Evolutionary conservation across 2,888 invertebrate species (phyloP), one percentile per base, ranked within the genome.

Genomic region (Athalia cordata): DNA sequence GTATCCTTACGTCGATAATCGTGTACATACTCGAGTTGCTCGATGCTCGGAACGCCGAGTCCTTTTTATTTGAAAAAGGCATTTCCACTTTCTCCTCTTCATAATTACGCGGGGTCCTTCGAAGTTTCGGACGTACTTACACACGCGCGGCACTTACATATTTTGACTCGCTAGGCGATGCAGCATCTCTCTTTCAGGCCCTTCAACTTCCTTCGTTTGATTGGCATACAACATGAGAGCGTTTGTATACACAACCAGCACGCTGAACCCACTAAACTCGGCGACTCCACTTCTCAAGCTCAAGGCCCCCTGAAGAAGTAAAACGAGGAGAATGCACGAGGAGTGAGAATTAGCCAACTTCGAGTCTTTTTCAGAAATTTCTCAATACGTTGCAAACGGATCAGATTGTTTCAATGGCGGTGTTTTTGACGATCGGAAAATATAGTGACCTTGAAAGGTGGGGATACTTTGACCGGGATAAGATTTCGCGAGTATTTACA

Each of bases 171-270:
- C 72, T 57, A 43, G 47, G 47, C 47, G 29, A 59, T 47, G 52
- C 57, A 15, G 13, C 57, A 72, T 75, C 75, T 50, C 50, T 81
- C 80, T 80, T 81, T 79, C 82, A 82, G 81, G 84, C 82, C 81
- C 82, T 81, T 81, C 79, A 79, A 81, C 81, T 74, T 52, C 77
- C 79, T 81, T 80, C 80, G 79, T 83, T 86, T 88, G 88, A 89
- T 88, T 89, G 88, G 87, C 89, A 88, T 86, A 86, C 86, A 87
- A 88, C 87, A 86, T 84, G 84, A 83, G 86, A 85, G 86, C 86
- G 86, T 85, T 87, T 86, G 86, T 87, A 85, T 85, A 87, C 84
- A 84, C 80, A 82, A 79, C 81, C 79, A 72, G 68, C 68, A 55
- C 47, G 66, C 65, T 11, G n/a, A 64, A 67, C 29, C 55, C 15